Percentiles rank a stretch among this genome's conserved stretches.
Evolutionary conservation across 2,113 vertebrate genomes (phyloP).

Genomic region (Castor canadensis): DNA sequence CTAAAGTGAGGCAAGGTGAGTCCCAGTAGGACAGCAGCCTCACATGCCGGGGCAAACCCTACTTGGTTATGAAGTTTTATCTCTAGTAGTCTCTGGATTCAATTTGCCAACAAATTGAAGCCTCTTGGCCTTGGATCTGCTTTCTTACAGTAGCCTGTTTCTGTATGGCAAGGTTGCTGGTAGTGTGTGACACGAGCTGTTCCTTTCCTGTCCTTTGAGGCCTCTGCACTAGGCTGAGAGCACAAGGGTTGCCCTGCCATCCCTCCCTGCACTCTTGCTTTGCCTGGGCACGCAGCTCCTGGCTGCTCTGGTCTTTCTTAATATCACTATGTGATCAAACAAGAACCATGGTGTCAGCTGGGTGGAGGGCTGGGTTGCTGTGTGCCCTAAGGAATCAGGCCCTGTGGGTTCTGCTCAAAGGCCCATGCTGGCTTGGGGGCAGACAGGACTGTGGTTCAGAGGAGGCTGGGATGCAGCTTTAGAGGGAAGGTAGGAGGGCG

Average conservation of each 20-base stretch:
- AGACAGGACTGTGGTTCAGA: background rate
- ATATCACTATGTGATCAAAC: background rate
- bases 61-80: background rate
- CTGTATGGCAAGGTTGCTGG: rapidly evolving
- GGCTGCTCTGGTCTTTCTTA: background rate
- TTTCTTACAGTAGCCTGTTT: background rate
- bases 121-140: background rate
- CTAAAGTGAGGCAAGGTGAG: no score
- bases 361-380: background rate
- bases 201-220: background rate
- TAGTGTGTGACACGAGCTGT: background rate
- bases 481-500: no score
- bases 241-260: background rate
- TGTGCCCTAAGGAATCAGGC: background rate
- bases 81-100: background rate
- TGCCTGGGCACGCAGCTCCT: no score
- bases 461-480: background rate
- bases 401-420: background rate
- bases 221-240: no score
- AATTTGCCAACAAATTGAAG: background rate
- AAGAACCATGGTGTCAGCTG: background rate
- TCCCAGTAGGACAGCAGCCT: background rate
- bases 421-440: background rate
- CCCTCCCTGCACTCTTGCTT: background rate
- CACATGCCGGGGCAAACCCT: background rate